Conservation (phyloP, 1,140 invertebrate species). For the Nasonia vitripennis region DNA sequence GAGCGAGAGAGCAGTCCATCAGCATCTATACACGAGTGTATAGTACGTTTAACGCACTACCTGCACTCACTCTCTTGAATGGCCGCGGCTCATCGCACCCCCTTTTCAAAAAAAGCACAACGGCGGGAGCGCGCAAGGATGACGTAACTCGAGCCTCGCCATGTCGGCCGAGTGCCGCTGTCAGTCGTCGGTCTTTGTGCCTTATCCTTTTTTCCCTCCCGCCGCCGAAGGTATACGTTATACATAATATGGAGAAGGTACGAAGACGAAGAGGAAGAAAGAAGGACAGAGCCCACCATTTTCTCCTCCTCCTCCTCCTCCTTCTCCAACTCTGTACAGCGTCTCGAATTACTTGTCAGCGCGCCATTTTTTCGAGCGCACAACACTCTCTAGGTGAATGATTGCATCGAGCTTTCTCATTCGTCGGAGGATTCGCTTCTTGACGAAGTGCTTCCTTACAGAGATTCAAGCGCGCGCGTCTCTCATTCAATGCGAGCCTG, state of each 20-base stretch:
- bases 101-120: conserved; percentile 62
- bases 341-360: conserved; percentile 55
- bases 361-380: conserved; percentile 39
- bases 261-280: neutral
- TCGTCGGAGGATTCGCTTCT: conserved; percentile 71
- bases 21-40: too few relatives aligned
- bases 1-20: neutral
- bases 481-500: conserved; percentile 65
- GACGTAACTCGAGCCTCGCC: conserved; percentile 68
- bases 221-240: too few relatives aligned
- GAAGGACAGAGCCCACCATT: conserved; percentile 45
- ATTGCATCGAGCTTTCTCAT: conserved; percentile 54
- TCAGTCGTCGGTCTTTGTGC: conserved; percentile 64
- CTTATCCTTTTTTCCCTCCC: conserved; percentile 60
- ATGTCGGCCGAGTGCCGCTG: conserved; percentile 48
- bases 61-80: neutral
- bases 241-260: too few relatives aligned
- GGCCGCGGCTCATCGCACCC: conserved; percentile 19
- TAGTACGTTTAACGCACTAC: neutral
- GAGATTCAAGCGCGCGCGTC: conserved; percentile 63
- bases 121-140: conserved; percentile 55
- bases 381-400: conserved; percentile 33
- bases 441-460: conserved; percentile 73
- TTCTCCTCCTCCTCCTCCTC: conserved; percentile 62
- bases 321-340: conserved; percentile 43